phyloP scores from a whole-genome alignment of 1,140 invertebrate species.

The Maniola jurtina region DNA sequence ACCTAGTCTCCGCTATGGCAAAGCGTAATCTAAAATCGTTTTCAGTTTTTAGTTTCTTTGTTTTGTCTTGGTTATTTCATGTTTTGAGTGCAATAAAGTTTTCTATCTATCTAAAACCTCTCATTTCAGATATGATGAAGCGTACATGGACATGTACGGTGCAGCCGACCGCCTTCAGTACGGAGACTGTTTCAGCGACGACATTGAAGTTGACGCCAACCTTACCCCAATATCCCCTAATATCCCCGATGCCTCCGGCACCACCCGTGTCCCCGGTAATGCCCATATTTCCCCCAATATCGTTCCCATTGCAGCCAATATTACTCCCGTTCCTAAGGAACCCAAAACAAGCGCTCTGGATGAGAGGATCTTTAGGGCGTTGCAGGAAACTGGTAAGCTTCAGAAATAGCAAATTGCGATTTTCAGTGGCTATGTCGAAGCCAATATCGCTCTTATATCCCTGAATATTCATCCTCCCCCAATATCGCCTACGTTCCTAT shows the following conservation, averaged over 20 bases:
- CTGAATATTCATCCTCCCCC: constrained; percentile 11
- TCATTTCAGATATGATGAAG: constrained; percentile 60
- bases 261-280: constrained; percentile 3
- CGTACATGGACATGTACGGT: constrained; percentile 68
- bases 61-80: too few relatives aligned
- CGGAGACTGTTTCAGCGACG: constrained; percentile 59
- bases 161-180: constrained; percentile 63
- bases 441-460: neutral
- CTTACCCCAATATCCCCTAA: constrained; percentile 5
- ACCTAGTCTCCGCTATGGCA: too few relatives aligned
- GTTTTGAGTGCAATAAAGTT: neutral
- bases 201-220: constrained; percentile 9
- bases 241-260: constrained; percentile 1
- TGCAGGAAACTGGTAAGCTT: too few relatives aligned
- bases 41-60: too few relatives aligned
- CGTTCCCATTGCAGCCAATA: neutral
- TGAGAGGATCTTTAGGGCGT: too few relatives aligned
- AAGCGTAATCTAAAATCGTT: too few relatives aligned
- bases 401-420: too few relatives aligned
- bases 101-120: too few relatives aligned
- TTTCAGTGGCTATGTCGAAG: neutral
- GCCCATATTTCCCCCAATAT: constrained; percentile 15
- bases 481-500: neutral
- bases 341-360: constrained; percentile 3
- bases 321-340: neutral